Evolutionary conservation across 2,888 invertebrate species (phyloP).

Genomic region (Acleris cristana): DNA sequence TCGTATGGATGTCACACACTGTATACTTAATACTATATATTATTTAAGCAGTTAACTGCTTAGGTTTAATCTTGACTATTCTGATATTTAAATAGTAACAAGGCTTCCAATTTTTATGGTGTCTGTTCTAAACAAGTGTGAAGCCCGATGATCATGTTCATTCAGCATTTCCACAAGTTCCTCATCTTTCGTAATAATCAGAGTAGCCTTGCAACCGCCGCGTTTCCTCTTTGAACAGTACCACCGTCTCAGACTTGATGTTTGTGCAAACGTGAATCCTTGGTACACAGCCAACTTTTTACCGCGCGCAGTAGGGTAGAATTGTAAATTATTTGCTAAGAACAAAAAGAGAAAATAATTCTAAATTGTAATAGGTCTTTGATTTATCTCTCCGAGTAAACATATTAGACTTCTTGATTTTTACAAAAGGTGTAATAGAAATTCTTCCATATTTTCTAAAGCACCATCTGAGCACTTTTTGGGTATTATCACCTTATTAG

Average conservation of each 20-base stretch:
- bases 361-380: background rate
- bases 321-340: constrained; percentile 17
- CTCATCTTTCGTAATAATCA: constrained; percentile 4
- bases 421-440: too few relatives aligned
- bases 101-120: background rate
- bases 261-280: constrained; percentile 46
- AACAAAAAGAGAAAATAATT: background rate
- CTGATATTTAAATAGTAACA: too few relatives aligned
- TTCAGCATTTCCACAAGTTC: constrained; percentile 3
- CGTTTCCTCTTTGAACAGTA: constrained; percentile 44
- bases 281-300: constrained; percentile 39
- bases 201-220: constrained; percentile 24
- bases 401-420: too few relatives aligned
- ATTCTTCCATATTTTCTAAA: too few relatives aligned
- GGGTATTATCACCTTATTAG: too few relatives aligned
- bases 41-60: too few relatives aligned
- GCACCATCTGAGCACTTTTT: too few relatives aligned
- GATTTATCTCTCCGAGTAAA: too few relatives aligned
- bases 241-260: constrained; percentile 45
- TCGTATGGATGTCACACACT: too few relatives aligned
- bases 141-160: constrained; percentile 19
- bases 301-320: constrained; percentile 20
- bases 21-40: too few relatives aligned
- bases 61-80: too few relatives aligned
- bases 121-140: constrained; percentile 3